Conservation (phyloP, 2,113 vertebrate species). For the Rhagologus leucostigma region DNA sequence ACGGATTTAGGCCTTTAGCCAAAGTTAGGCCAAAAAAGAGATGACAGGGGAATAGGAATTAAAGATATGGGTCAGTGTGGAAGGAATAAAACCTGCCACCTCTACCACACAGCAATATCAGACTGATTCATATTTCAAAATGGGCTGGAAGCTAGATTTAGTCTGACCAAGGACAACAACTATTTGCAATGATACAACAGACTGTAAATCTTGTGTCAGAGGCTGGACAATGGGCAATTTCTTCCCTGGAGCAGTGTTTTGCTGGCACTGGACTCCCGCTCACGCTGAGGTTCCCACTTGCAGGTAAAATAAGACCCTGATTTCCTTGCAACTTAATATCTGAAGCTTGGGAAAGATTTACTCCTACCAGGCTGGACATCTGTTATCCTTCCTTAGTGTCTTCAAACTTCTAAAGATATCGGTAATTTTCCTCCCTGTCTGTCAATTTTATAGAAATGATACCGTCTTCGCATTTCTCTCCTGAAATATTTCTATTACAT, state of each 20-base stretch:
- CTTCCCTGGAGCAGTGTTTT: slow-evolving; percentile 26
- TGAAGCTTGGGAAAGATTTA: slow-evolving; percentile 31
- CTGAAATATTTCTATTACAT: not conserved
- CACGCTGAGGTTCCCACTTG: not conserved
- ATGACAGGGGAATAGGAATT: not conserved
- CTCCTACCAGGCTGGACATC: slow-evolving; percentile 36
- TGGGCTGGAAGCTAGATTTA: not conserved
- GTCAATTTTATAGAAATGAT: not conserved
- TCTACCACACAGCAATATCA: not conserved
- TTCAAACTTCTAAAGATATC: slow-evolving; percentile 22
- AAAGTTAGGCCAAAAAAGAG: not conserved
- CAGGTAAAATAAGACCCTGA: slow-evolving; percentile 41
- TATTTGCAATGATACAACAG: slow-evolving; percentile 3
- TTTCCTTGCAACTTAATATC: slow-evolving; percentile 27
- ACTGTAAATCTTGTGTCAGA: slow-evolving; percentile 23
- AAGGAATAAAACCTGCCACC: not conserved
- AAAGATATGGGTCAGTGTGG: not conserved
- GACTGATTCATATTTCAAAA: slow-evolving; percentile 15
- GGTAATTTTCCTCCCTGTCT: slow-evolving; percentile 1
- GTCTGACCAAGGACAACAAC: slow-evolving; percentile 43
- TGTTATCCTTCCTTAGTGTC: slow-evolving; percentile 26
- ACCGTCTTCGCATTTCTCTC: not conserved
- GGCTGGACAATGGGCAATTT: not conserved
- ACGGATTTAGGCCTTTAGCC: not conserved
- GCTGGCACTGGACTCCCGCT: not conserved